Percentiles rank a stretch among this genome's conserved stretches.
Evolutionary conservation across 2,797 vertebrate species (phyloP).

Genomic region (Lacerta viridis): DNA sequence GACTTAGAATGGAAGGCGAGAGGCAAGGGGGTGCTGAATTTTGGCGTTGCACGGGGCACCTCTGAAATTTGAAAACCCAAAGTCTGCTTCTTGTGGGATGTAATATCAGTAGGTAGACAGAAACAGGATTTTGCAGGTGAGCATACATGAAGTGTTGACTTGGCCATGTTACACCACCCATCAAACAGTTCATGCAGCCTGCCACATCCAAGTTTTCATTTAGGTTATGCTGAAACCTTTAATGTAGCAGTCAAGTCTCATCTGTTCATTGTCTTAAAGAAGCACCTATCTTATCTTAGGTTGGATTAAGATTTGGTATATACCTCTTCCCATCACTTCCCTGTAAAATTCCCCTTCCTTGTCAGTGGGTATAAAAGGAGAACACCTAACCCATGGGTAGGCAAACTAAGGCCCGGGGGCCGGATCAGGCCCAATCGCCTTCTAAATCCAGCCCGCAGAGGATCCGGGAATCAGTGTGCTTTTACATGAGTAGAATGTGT

Average conservation of each 20-base stretch:
- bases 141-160: background rate
- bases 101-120: background rate
- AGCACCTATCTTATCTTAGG: background rate
- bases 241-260: background rate
- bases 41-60: too few species aligned
- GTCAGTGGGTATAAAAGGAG: background rate
- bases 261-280: slow-evolving; percentile 6
- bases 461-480: too few species aligned
- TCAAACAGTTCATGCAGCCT: background rate
- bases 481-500: too few species aligned
- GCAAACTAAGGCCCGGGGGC: too few species aligned
- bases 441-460: too few species aligned
- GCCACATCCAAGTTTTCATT: background rate
- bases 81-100: background rate
- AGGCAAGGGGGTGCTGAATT: too few species aligned
- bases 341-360: background rate
- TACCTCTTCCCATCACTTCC: background rate
- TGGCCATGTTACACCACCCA: background rate
- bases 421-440: too few species aligned
- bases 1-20: too few species aligned
- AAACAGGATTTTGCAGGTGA: background rate
- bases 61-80: too few species aligned
- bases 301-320: background rate
- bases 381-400: background rate
- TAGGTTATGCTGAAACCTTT: background rate